These are phyloP conservation scores for Elymnias hypermnestra DNA, from an alignment of 1,140 invertebrate species.

Conservation along the genomic window DNA sequence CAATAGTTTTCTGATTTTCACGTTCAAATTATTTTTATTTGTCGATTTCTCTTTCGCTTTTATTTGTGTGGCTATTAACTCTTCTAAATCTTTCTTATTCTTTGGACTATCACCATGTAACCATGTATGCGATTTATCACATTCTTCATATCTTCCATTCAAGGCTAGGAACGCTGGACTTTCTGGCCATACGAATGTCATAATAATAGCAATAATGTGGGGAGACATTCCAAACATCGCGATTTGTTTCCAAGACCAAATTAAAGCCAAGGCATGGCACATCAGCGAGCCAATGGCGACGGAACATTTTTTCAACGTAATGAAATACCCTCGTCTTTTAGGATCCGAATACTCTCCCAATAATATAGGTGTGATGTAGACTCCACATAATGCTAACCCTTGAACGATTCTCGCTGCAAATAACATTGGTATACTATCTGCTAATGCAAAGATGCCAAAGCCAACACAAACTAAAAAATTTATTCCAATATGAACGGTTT, in stretches of 20 bases:
- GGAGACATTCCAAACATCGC: constrained; percentile 19
- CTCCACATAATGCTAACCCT: constrained; percentile 17
- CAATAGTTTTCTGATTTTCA: constrained; percentile 9
- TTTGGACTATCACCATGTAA: constrained; percentile 20
- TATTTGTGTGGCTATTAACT: constrained; percentile 22
- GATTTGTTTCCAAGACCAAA: constrained; percentile 34
- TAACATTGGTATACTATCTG: constrained; percentile 12
- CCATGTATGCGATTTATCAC: constrained; percentile 18
- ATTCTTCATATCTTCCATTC: constrained; percentile 29
- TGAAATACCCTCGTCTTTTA: constrained; percentile 33
- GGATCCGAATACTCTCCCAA: constrained; percentile 24
- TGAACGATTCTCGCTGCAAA: constrained; percentile 18
- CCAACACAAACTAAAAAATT: constrained; percentile 11
- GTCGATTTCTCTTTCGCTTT: constrained; percentile 9
- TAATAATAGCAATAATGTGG: constrained; percentile 18
- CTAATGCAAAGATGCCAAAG: constrained; percentile 13
- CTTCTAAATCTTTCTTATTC: constrained; percentile 20
- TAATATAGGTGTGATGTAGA: constrained; percentile 16
- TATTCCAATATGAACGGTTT: constrained; percentile 9
- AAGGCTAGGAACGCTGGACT: constrained; percentile 35
- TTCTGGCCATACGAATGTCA: constrained; percentile 32
- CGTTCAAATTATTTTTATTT: constrained; percentile 2
- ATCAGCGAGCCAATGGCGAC: constrained; percentile 25
- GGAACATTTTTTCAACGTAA: constrained; percentile 28
- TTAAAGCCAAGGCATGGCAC: constrained; percentile 26